phyloP scores from a whole-genome alignment of 2,888 invertebrate species.

The Drosophila parthenogenetica region DNA sequence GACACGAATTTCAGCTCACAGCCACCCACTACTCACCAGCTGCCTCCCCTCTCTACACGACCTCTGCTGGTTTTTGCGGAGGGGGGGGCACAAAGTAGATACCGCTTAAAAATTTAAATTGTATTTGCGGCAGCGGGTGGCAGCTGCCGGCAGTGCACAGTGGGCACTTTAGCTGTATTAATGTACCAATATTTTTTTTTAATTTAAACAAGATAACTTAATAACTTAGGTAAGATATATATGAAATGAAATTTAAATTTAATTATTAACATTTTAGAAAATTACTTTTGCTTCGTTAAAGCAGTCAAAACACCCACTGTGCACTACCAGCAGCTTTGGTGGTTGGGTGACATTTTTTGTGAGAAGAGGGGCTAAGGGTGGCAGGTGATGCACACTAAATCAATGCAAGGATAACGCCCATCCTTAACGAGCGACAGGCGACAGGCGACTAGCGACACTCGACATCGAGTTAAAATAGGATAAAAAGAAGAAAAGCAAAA shows the following conservation, averaged over 20 bases:
- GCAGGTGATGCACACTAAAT: constrained; percentile 56
- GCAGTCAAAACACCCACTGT: neutral
- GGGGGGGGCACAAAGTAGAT: constrained; percentile 67
- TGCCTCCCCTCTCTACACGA: neutral
- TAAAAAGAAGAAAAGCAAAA: constrained; percentile 20
- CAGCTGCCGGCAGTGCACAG: constrained; percentile 23
- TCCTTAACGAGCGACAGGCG: constrained; percentile 76
- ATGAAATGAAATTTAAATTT: too few species aligned
- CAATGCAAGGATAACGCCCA: constrained; percentile 53
- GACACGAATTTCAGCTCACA: constrained; percentile 68
- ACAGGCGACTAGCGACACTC: constrained; percentile 53
- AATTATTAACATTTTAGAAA: too few species aligned
- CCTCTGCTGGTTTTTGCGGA: constrained; percentile 5
- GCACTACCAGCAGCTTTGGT: neutral
- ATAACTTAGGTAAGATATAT: too few species aligned
- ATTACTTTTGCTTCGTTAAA: neutral
- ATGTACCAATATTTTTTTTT: too few species aligned
- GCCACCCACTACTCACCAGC: neutral
- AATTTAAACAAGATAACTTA: too few species aligned
- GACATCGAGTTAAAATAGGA: constrained; percentile 9
- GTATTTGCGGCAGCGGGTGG: constrained; percentile 69
- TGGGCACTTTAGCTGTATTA: neutral
- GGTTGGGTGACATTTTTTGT: constrained; percentile 17
- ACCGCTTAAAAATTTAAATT: constrained; percentile 81
- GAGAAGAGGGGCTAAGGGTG: too few species aligned